Percentiles rank a stretch among this genome's conserved stretches.
Evolutionary conservation across 2,888 invertebrate species (phyloP).

Genomic region (Drosophila dives): DNA sequence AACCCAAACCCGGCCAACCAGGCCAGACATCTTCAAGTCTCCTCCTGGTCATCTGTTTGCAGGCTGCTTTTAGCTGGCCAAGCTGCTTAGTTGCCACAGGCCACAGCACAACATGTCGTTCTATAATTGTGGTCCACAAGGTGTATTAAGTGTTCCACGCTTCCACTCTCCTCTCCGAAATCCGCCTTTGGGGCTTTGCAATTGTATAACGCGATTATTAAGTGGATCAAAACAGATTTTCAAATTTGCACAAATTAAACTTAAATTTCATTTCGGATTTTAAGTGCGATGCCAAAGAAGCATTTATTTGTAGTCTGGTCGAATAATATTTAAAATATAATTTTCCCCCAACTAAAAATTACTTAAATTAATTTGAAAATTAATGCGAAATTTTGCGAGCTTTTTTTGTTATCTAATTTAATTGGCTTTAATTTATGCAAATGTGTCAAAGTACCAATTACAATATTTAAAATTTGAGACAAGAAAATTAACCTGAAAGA

Average conservation of each 20-base stretch:
- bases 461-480: neutral
- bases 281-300: neutral
- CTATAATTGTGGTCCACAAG: conserved; percentile 37
- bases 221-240: conserved; percentile 17
- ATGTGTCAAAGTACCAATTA: neutral
- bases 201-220: conserved; percentile 33
- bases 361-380: neutral
- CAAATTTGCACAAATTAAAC: conserved; percentile 8
- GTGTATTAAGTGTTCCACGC: conserved; percentile 20
- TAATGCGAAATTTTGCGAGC: neutral
- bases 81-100: conserved; percentile 18
- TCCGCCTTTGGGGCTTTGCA: conserved; percentile 8
- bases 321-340: neutral
- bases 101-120: conserved; percentile 21
- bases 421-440: neutral
- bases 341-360: neutral
- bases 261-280: neutral
- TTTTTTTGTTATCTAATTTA: neutral
- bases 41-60: conserved; percentile 2
- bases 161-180: neutral
- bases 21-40: neutral
- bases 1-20: neutral
- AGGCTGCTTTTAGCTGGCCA: conserved; percentile 6
- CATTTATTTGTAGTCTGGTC: neutral
- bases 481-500: neutral